Percentiles rank a stretch among this genome's conserved stretches.
Conservation (phyloP, 2,888 invertebrate species). For the Ectemnius cavifrons region DNA sequence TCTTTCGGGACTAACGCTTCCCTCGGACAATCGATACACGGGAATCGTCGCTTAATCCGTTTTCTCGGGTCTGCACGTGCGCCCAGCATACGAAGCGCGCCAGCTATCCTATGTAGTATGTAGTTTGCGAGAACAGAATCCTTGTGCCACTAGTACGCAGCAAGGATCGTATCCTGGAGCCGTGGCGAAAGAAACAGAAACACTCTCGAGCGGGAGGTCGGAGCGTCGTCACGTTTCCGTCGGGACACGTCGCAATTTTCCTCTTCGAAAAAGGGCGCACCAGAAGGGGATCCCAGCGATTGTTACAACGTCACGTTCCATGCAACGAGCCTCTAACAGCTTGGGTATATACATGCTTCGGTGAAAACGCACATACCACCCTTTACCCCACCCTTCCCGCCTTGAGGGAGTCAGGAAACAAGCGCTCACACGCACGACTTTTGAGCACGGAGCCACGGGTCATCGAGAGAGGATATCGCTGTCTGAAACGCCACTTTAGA, state of each 20-base stretch:
- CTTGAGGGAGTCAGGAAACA: background rate
- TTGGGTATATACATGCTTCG: slow-evolving; percentile 42
- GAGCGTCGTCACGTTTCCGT: slow-evolving; percentile 51
- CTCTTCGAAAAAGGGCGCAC: slow-evolving; percentile 57
- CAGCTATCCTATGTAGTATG: background rate
- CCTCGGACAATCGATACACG: slow-evolving; percentile 4
- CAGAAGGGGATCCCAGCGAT: slow-evolving; percentile 38
- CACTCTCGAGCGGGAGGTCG: slow-evolving; percentile 19
- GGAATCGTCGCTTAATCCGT: slow-evolving; percentile 10
- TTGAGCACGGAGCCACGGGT: slow-evolving; percentile 6
- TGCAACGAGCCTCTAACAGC: slow-evolving; percentile 55
- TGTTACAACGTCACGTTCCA: slow-evolving; percentile 56
- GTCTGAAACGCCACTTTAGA: background rate
- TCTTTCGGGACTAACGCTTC: background rate
- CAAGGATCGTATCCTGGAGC: slow-evolving; percentile 36
- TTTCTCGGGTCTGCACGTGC: background rate
- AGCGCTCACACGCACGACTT: slow-evolving; percentile 28
- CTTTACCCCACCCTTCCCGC: background rate
- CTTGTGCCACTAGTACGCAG: slow-evolving; percentile 35
- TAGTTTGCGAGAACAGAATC: slow-evolving; percentile 38
- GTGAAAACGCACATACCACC: slow-evolving; percentile 8
- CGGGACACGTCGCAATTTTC: slow-evolving; percentile 60
- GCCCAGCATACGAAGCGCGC: background rate
- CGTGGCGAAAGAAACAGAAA: background rate
- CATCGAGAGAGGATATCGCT: background rate